Evolutionary conservation across 2,888 invertebrate species (phyloP).

Genomic region (Steinernema hermaphroditum): DNA sequence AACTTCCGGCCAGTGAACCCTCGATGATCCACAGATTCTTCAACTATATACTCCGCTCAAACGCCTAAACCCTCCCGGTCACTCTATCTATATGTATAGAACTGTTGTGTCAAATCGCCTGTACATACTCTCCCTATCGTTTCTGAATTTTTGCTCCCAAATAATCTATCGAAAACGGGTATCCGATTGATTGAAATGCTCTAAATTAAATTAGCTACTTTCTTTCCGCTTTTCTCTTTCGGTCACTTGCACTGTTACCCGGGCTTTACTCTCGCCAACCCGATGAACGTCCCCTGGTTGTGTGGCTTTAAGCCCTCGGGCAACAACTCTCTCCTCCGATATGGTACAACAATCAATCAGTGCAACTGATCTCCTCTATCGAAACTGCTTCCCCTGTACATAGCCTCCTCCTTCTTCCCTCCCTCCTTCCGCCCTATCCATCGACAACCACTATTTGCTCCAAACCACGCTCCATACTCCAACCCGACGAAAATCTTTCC

Average conservation of each 20-base stretch:
- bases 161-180: constrained; percentile 9
- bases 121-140: neutral
- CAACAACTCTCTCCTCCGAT: neutral
- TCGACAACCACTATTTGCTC: constrained; percentile 1
- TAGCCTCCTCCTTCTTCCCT: neutral
- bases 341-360: neutral
- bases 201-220: neutral
- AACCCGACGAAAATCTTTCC: neutral
- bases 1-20: neutral
- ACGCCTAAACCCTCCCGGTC: constrained; percentile 22
- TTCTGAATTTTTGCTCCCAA: constrained; percentile 20
- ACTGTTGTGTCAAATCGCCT: neutral
- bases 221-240: neutral
- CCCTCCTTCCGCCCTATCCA: too few species aligned
- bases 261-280: neutral
- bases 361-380: constrained; percentile 25
- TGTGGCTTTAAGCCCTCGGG: constrained; percentile 15
- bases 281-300: neutral
- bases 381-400: neutral
- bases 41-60: constrained; percentile 2
- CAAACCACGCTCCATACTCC: neutral
- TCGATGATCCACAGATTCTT: neutral
- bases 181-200: constrained; percentile 11
- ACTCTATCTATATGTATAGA: neutral
- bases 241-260: constrained; percentile 9